Evolutionary conservation across 2,888 invertebrate species (phyloP).

Genomic region (Bellardia bayeri): DNA sequence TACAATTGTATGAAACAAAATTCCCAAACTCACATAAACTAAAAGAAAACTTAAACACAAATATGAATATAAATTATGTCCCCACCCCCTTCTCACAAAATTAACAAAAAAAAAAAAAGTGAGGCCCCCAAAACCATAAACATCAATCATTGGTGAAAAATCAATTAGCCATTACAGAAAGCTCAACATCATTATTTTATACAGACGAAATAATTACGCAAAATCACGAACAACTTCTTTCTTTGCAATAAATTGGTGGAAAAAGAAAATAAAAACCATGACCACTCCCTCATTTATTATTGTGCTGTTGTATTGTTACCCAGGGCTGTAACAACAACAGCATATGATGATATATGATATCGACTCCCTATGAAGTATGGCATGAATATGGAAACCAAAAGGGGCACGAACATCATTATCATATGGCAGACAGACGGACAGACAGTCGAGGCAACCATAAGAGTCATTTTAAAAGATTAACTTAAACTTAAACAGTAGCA

Average conservation of each 20-base stretch:
- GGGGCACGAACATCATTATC: constrained; percentile 27
- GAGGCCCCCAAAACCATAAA: constrained; percentile 19
- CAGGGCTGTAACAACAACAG: neutral
- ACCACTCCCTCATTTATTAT: constrained; percentile 49
- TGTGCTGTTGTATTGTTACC: neutral
- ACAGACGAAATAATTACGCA: constrained; percentile 62
- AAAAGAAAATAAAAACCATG: constrained; percentile 30
- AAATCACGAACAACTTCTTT: constrained; percentile 62
- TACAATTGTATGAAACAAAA: no score
- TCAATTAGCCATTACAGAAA: constrained; percentile 63
- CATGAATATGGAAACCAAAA: neutral
- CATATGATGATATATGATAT: constrained; percentile 28
- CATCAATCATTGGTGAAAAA: constrained; percentile 66
- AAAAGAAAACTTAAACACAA: no score
- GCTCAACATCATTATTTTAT: constrained; percentile 18
- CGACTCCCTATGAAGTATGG: constrained; percentile 25
- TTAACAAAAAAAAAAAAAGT: neutral
- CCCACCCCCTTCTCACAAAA: neutral
- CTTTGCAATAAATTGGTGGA: neutral
- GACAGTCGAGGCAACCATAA: neutral
- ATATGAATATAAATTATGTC: neutral
- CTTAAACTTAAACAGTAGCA: constrained; percentile 53
- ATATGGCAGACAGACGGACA: constrained; percentile 4
- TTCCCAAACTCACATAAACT: no score
- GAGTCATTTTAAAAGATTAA: constrained; percentile 13